Base-by-base conservation (phyloP, 2,888 invertebrate species). In the Mimas tiliae region DNA sequence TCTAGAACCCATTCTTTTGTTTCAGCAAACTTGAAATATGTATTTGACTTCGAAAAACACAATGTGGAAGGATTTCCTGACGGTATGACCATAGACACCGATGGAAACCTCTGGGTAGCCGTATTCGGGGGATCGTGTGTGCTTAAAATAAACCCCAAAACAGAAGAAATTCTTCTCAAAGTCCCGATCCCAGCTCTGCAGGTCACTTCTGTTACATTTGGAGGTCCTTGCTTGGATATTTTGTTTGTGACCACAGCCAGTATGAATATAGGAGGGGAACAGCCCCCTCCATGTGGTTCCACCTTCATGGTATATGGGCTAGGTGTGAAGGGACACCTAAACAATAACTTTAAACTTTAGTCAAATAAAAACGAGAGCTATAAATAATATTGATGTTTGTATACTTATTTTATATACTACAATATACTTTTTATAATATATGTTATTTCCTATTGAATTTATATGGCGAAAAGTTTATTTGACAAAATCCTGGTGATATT, bases 31-130 rank as follows among this genome's bases (percentile, higher is more conserved):
- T 86, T 94, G 69, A 94, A 91, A 70, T 89, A 94, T 64, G 83
- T 96, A 50, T 96, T 95, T 80, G 95, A 96, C 79, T 91, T 96
- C 52, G 88, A 86, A 45, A 80, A 85, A 58, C 84, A 89, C 70
- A 84, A 87, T 0, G 55, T 91, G 1, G 82, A 78, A 0, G 92
- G 90, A 0, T 76, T 94, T 47, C 95, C 96, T 0, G 96, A 97
- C 81, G 96, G 96, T 6, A 95, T 96, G 94, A 96, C 96, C 51
- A 96, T 97, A 63, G 97, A 97, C 83, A 92, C 94, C 0, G 95
- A 96, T 68, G 97, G 96, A 0, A 96, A 96, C 79, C 87, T 97
- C 0, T 97, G 97, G 96, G 94, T 97, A 4, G 96, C 96, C 0
- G 94, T 95, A 51, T 97, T 95, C 82, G 90, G 93, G 65, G 96